Evolutionary conservation across 2,888 invertebrate species (phyloP).

Genomic region (Euproctis similis): DNA sequence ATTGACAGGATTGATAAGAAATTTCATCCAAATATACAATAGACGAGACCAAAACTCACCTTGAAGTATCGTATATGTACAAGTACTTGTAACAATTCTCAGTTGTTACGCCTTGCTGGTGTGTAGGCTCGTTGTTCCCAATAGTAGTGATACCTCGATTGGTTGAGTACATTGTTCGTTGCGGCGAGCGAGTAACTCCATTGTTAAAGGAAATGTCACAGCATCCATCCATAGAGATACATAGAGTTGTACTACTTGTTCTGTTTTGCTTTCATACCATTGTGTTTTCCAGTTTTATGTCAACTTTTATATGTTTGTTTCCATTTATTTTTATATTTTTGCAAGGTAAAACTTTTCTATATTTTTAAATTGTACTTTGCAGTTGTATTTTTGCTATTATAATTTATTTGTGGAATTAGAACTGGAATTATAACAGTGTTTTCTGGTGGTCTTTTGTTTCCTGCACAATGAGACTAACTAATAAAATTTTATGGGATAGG

Average conservation of each 20-base stretch:
- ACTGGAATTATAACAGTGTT: too few relatives aligned
- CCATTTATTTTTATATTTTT: background rate
- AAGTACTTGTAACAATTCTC: conserved; percentile 32
- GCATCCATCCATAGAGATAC: conserved; percentile 9
- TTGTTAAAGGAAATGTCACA: conserved; percentile 43
- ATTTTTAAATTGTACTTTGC: too few relatives aligned
- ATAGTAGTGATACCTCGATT: conserved; percentile 45
- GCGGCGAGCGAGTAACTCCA: conserved; percentile 35
- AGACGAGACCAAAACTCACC: conserved; percentile 27
- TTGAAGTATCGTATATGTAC: conserved; percentile 29
- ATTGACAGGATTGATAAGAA: conserved; percentile 32
- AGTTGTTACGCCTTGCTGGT: conserved; percentile 21
- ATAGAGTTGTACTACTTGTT: too few relatives aligned
- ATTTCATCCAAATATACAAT: conserved; percentile 28
- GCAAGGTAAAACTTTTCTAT: too few relatives aligned
- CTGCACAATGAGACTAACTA: too few relatives aligned
- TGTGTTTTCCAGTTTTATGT: conserved; percentile 9
- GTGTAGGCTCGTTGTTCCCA: conserved; percentile 40
- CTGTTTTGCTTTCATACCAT: conserved; percentile 13
- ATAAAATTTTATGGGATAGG: too few relatives aligned
- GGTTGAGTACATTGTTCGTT: conserved; percentile 47
- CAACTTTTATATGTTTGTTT: background rate
- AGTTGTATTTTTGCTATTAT: too few relatives aligned
- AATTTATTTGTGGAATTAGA: too few relatives aligned
- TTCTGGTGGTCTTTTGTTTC: too few relatives aligned